phyloP scores from a whole-genome alignment of 2,797 vertebrate species.

The Chrysocyon brachyurus region DNA sequence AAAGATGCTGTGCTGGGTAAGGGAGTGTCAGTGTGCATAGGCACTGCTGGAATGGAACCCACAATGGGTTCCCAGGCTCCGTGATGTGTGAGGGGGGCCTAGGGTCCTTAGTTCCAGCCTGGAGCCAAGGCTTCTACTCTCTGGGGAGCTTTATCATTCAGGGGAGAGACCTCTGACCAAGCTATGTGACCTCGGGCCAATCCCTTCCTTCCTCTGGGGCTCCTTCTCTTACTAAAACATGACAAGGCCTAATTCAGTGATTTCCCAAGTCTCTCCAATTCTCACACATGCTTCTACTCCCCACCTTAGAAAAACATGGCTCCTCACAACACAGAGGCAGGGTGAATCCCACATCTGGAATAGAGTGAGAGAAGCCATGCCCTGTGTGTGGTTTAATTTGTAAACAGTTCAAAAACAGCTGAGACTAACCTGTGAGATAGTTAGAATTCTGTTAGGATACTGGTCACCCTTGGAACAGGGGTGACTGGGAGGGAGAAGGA shows the following conservation, averaged over 20 bases:
- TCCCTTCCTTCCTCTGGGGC: background rate
- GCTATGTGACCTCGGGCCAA: background rate
- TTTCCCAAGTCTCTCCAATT: background rate
- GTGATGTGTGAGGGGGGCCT: background rate
- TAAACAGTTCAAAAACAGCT: background rate
- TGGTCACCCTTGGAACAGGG: background rate
- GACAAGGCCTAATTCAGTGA: rapidly evolving
- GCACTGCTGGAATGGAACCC: rapidly evolving
- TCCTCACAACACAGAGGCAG: background rate
- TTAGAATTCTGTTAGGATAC: background rate
- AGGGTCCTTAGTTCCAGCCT: background rate
- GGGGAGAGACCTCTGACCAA: too few relatives aligned
- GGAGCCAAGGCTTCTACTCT: background rate
- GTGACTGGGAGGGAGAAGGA: rapidly evolving
- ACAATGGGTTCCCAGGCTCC: background rate
- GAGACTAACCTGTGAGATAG: too few relatives aligned
- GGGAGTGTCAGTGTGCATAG: rapidly evolving
- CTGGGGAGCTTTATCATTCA: background rate
- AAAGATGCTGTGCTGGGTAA: background rate
- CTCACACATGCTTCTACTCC: background rate
- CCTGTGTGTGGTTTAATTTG: rapidly evolving
- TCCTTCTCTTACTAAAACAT: background rate
- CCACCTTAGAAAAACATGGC: rapidly evolving
- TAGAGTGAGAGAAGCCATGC: rapidly evolving
- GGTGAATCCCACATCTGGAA: too few relatives aligned